A percentile compares a stretch with the other conserved stretches of the same genome.
Evolutionary conservation across 1,140 invertebrate genomes (phyloP).

Genomic region (Drosophila erecta): DNA sequence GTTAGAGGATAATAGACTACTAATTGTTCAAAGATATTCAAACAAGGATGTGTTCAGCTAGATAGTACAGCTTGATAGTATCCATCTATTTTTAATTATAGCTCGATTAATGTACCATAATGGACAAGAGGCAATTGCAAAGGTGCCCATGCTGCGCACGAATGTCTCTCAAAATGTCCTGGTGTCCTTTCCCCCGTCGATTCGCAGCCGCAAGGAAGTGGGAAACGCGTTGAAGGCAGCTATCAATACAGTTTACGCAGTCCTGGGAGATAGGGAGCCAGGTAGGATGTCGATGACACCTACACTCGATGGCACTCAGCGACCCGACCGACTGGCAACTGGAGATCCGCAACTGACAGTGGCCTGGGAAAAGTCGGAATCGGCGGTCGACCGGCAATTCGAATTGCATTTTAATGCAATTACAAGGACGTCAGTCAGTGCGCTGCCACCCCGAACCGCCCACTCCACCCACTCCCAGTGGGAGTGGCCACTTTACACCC

Average conservation of each 20-base stretch:
- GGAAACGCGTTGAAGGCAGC: constrained; percentile 65
- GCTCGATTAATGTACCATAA: neutral
- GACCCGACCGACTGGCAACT: constrained; percentile 21
- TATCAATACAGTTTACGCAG: constrained; percentile 77
- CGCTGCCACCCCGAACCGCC: constrained; percentile 8
- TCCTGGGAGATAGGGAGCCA: constrained; percentile 26
- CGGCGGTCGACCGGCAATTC: constrained; percentile 56
- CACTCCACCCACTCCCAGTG: neutral
- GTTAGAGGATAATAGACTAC: too few relatives aligned
- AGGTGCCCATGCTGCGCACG: constrained; percentile 1
- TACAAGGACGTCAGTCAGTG: constrained; percentile 61
- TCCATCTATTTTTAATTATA: too few relatives aligned
- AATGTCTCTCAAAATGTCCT: constrained; percentile 16
- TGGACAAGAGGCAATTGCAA: neutral
- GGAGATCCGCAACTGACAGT: constrained; percentile 8
- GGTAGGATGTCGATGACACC: constrained; percentile 40
- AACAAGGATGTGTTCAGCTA: too few relatives aligned
- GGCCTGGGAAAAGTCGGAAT: constrained; percentile 55
- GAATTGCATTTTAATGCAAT: constrained; percentile 85
- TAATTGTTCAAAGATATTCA: too few relatives aligned
- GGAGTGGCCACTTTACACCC: constrained; percentile 41
- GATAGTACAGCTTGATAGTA: too few relatives aligned
- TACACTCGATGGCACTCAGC: constrained; percentile 56
- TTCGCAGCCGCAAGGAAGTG: constrained; percentile 10
- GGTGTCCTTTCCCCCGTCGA: neutral